phyloP scores from a whole-genome alignment of 2,113 vertebrate species.

The Hipposideros armiger region DNA sequence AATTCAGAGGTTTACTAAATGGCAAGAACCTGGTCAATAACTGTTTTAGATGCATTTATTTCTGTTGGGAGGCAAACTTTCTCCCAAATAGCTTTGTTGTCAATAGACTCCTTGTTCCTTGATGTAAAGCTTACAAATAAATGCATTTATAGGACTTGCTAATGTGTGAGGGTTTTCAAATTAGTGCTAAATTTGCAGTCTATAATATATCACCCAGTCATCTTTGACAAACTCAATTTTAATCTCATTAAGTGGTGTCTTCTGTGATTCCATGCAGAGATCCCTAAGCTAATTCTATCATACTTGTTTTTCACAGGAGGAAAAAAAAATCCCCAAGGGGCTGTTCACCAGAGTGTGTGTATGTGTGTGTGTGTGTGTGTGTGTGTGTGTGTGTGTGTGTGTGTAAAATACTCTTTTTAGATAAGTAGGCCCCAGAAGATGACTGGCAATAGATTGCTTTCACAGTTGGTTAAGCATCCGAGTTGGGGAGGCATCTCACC shows the following conservation, averaged over 20 bases:
- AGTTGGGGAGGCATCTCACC: background rate
- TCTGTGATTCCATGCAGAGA: constrained; percentile 50
- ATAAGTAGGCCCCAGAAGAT: constrained; percentile 36
- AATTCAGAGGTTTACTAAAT: constrained; percentile 58
- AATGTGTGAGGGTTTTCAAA: constrained; percentile 56
- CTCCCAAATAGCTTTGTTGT: constrained; percentile 57
- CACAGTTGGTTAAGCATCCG: background rate
- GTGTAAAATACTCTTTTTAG: background rate
- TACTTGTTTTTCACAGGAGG: constrained; percentile 11
- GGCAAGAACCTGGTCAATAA: constrained; percentile 61
- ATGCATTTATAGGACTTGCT: constrained; percentile 61
- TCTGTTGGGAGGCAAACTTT: constrained; percentile 60
- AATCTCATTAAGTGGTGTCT: constrained; percentile 61
- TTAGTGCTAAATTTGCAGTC: constrained; percentile 57
- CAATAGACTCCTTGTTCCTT: constrained; percentile 65
- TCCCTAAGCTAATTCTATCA: constrained; percentile 2
- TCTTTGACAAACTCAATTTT: constrained; percentile 74
- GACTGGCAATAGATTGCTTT: constrained; percentile 47
- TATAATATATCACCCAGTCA: constrained; percentile 28
- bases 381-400: background rate
- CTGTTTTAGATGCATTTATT: constrained; percentile 75
- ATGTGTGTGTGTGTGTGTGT: background rate
- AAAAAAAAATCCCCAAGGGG: background rate
- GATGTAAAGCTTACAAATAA: constrained; percentile 50
- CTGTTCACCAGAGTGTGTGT: too few relatives aligned